phyloP scores from a whole-genome alignment of 1,140 invertebrate genomes.

The Drosophila melanica region DNA sequence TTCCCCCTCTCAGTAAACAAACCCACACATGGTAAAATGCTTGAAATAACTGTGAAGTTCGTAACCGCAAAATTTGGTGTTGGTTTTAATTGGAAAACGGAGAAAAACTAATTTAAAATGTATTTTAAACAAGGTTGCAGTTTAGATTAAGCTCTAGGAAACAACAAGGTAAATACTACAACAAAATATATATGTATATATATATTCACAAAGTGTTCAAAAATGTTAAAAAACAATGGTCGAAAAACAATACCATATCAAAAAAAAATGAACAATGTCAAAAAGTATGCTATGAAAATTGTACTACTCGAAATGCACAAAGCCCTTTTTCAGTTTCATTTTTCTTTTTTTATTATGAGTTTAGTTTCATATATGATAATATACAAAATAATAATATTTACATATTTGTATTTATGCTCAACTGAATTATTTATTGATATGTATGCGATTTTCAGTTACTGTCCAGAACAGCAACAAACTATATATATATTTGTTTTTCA shows the following conservation, averaged over 20 bases:
- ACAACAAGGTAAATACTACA: constrained; percentile 66
- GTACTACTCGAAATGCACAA: constrained; percentile 74
- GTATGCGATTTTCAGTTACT: constrained; percentile 30
- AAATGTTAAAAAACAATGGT: constrained; percentile 84
- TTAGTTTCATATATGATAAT: constrained; percentile 50
- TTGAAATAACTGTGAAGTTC: constrained; percentile 26
- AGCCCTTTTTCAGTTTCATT: constrained; percentile 58
- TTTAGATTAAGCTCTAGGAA: constrained; percentile 64
- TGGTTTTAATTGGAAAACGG: constrained; percentile 57
- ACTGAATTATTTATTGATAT: constrained; percentile 22
- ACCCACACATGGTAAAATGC: constrained; percentile 34
- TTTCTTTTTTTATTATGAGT: constrained; percentile 48
- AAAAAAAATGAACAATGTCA: constrained; percentile 49
- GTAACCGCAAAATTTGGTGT: constrained; percentile 53
- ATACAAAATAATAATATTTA: constrained; percentile 30
- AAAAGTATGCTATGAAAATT: constrained; percentile 78
- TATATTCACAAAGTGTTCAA: constrained; percentile 61
- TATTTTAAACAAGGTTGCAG: constrained; percentile 60
- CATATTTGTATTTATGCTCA: constrained; percentile 42
- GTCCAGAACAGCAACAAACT: neutral
- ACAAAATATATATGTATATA: constrained; percentile 1
- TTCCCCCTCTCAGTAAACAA: constrained; percentile 22
- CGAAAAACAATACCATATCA: constrained; percentile 42
- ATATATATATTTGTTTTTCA: constrained; percentile 12
- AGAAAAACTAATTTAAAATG: constrained; percentile 19